A percentile compares a stretch with the other conserved stretches of the same genome.
Evolutionary conservation across 2,888 invertebrate species (phyloP).

Genomic region (Epinotia ramella): DNA sequence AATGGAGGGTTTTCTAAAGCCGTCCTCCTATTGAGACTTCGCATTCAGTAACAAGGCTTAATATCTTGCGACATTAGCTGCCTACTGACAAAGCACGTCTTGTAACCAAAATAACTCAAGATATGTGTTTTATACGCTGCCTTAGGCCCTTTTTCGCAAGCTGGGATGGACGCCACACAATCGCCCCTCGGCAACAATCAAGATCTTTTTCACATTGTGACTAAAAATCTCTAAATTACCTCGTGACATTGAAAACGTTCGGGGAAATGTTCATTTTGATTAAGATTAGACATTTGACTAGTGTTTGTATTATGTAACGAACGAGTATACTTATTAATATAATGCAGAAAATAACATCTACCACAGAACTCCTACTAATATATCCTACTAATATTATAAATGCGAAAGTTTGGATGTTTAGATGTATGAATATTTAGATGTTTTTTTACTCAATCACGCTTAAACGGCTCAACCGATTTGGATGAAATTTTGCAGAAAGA

Average conservation of each 20-base stretch:
- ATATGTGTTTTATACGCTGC: background rate
- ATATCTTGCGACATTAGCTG: conserved; percentile 42
- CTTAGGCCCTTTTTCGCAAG: background rate
- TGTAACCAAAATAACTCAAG: background rate
- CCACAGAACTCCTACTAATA: no score
- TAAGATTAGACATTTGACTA: no score
- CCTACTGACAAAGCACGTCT: conserved; percentile 27
- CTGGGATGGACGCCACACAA: conserved; percentile 25
- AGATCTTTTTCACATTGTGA: conserved; percentile 38
- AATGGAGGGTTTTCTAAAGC: conserved; percentile 27
- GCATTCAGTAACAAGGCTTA: conserved; percentile 36
- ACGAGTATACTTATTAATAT: no score
- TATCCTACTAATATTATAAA: no score
- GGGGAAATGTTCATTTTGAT: background rate
- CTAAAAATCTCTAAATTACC: conserved; percentile 42
- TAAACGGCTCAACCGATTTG: no score
- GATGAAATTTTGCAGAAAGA: no score
- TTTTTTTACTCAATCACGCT: no score
- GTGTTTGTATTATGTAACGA: no score
- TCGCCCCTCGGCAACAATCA: conserved; percentile 41
- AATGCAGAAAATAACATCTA: no score
- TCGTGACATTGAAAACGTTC: conserved; percentile 25
- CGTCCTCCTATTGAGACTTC: conserved; percentile 20
- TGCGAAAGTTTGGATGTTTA: no score
- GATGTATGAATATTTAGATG: no score